These are phyloP conservation scores for Phyllostomus discolor DNA, from an alignment of 2,113 vertebrate genomes.

Conservation along the genomic window DNA sequence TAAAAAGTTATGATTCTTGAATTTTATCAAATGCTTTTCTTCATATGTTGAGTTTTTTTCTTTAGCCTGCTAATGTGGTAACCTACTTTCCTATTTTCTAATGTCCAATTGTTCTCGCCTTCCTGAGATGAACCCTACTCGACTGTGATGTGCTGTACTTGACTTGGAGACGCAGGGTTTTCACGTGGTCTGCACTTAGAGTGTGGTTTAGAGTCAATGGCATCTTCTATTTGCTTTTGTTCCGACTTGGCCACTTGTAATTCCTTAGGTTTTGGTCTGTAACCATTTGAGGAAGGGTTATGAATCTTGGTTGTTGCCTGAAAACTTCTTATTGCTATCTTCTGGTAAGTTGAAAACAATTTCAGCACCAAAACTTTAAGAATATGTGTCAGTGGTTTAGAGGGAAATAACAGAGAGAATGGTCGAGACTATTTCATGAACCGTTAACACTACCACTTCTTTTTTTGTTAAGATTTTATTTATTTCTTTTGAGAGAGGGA, in stretches of 20 bases:
- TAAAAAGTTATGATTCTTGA: not conserved
- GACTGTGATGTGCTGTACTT: not conserved
- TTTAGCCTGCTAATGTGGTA: not conserved
- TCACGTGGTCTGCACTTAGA: not conserved
- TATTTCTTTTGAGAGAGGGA: too few species aligned
- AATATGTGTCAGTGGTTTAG: not conserved
- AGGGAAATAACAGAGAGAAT: not conserved
- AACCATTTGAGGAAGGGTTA: not conserved
- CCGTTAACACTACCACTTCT: not conserved
- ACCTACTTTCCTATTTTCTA: slow-evolving; percentile 11
- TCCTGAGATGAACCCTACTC: not conserved
- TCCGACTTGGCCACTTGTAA: not conserved
- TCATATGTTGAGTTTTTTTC: not conserved
- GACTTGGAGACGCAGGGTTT: not conserved
- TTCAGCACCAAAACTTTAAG: not conserved
- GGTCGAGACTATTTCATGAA: not conserved
- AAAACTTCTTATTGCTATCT: not conserved
- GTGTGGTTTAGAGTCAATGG: not conserved
- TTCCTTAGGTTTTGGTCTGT: not conserved
- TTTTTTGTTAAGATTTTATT: too few species aligned
- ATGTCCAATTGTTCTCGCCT: not conserved
- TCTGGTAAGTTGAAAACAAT: not conserved
- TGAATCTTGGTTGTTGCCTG: not conserved
- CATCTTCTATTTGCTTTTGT: not conserved
- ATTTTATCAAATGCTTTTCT: slow-evolving; percentile 13